Evolutionary conservation across 2,113 vertebrate species (phyloP).

Genomic region (Abramis brama): DNA sequence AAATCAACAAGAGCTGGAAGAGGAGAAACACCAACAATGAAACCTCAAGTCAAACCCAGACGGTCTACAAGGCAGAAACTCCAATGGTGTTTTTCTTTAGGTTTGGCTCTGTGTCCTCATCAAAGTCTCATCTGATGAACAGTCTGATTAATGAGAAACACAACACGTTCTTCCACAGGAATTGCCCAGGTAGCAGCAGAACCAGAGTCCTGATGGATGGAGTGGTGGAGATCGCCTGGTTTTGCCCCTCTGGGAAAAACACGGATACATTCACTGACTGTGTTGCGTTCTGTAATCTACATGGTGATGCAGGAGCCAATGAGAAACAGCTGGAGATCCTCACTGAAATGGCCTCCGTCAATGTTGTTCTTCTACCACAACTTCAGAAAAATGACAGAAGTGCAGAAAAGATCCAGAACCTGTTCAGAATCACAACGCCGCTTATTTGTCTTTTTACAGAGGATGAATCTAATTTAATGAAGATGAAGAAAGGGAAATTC

Average conservation of each 20-base stretch:
- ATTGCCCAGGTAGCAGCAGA: no score
- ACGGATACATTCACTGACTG: conserved; percentile 65
- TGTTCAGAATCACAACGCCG: fast-evolving
- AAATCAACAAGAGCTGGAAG: conserved; percentile 75
- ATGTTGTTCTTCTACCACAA: no score
- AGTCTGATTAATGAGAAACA: conserved; percentile 72
- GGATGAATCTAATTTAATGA: conserved; percentile 58
- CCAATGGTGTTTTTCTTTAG: conserved; percentile 76
- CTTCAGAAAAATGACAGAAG: no score
- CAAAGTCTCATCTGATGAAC: conserved; percentile 81
- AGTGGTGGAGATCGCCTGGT: no score
- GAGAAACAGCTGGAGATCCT: no score
- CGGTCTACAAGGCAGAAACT: conserved; percentile 65
- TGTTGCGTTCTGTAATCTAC: no score
- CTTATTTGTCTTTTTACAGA: background rate
- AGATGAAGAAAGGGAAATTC: conserved; percentile 37
- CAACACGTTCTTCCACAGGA: conserved; percentile 61
- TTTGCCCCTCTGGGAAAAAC: conserved; percentile 71
- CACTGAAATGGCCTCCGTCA: no score
- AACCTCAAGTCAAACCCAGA: conserved; percentile 57
- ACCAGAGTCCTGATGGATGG: no score
- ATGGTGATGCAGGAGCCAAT: no score
- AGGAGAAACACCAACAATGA: background rate
- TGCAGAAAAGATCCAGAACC: no score
- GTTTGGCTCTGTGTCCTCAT: conserved; percentile 73